Evolutionary conservation across 2,113 vertebrate species (phyloP).

Genomic region (Heptranchias perlo): DNA sequence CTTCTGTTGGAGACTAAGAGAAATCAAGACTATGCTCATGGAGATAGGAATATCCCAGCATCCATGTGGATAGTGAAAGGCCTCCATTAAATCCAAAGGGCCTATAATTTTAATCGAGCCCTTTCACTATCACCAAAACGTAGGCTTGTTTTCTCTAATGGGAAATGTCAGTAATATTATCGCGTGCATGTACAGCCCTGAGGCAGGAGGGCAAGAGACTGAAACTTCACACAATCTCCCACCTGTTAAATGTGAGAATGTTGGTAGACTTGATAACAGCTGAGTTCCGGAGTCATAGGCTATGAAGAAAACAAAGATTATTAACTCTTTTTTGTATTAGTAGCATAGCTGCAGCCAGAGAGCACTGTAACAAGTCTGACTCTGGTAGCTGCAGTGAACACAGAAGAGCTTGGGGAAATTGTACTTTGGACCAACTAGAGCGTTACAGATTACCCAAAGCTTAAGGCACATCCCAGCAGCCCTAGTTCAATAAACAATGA

Average conservation of each 20-base stretch:
- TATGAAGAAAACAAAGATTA: neutral
- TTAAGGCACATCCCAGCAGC: neutral
- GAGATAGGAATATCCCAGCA: neutral
- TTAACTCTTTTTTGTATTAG: neutral
- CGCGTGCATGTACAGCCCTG: neutral
- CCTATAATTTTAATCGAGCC: neutral
- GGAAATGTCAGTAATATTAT: no score
- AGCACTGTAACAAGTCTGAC: neutral
- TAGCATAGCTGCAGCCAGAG: neutral
- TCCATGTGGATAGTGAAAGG: neutral
- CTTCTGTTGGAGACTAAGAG: neutral
- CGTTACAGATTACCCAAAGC: neutral
- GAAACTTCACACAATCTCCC: neutral
- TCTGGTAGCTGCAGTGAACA: neutral
- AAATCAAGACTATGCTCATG: neutral
- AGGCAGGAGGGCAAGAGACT: neutral
- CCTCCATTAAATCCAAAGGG: neutral
- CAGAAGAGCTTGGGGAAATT: neutral
- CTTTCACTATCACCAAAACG: neutral
- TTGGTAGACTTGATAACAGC: neutral
- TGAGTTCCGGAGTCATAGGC: neutral
- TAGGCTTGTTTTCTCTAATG: neutral
- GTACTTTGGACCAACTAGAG: neutral
- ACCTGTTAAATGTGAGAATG: neutral
- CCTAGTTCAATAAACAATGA: neutral